These are phyloP conservation scores for Clusia tigrina DNA, from an alignment of 2,888 invertebrate genomes.

Conservation along the genomic window DNA sequence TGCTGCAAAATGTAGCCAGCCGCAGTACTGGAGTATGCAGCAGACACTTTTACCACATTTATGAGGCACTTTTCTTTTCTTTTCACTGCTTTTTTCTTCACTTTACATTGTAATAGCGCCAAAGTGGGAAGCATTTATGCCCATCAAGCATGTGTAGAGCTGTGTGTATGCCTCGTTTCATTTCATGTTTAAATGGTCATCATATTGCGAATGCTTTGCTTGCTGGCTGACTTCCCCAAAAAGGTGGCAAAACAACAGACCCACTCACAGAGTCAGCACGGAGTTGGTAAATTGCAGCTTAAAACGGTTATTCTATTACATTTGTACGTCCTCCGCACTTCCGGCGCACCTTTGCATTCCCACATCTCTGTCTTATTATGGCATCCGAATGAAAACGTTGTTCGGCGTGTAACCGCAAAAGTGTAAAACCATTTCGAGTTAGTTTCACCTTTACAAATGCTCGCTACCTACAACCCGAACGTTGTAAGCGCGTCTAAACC, in stretches of 20 bases:
- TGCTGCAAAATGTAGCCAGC: neutral
- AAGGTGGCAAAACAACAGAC: slow-evolving; percentile 29
- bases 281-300: neutral
- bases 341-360: neutral
- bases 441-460: neutral
- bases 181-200: slow-evolving; percentile 41
- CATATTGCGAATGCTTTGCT: slow-evolving; percentile 33
- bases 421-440: neutral
- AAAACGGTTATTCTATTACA: neutral
- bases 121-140: no score
- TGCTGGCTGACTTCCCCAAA: slow-evolving; percentile 42
- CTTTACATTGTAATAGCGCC: no score
- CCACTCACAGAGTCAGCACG: slow-evolving; percentile 10
- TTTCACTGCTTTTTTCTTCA: neutral
- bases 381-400: neutral
- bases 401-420: neutral
- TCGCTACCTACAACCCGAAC: neutral
- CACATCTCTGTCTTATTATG: neutral
- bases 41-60: slow-evolving; percentile 8
- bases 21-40: neutral
- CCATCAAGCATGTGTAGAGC: neutral
- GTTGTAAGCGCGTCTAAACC: neutral
- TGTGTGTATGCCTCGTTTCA: slow-evolving; percentile 33
- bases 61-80: slow-evolving; percentile 1
- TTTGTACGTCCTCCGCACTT: neutral